Conservation (phyloP, 35 echinoderm and acorn worm species). For the Acanthaster planci region DNA sequence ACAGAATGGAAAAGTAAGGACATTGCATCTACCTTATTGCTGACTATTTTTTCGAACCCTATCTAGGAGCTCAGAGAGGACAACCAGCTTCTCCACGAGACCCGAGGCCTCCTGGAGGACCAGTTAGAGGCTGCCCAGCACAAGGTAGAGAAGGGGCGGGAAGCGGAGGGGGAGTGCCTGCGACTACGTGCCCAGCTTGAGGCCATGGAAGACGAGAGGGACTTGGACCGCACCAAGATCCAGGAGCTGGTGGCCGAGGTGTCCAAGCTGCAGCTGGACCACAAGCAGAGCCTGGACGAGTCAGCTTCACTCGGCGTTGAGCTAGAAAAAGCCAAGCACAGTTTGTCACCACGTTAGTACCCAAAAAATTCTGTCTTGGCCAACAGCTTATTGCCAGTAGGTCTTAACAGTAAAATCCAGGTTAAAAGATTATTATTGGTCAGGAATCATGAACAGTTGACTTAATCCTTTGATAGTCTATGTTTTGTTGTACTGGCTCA, state of each 20-base stretch:
- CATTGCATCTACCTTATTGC: neutral
- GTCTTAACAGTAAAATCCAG: too few species aligned
- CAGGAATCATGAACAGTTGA: too few species aligned
- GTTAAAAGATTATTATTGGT: too few species aligned
- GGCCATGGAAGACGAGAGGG: constrained; percentile 66
- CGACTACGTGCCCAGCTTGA: constrained; percentile 75
- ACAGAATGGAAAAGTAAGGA: neutral
- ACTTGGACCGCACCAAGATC: constrained; percentile 76
- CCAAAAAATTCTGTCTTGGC: too few species aligned
- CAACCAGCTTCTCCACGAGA: constrained; percentile 92
- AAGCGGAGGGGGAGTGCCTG: constrained; percentile 78
- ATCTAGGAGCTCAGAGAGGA: constrained; percentile 88
- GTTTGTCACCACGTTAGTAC: constrained; percentile 67
- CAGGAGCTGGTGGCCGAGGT: constrained; percentile 81
- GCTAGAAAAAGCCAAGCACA: constrained; percentile 82
- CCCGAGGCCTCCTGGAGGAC: constrained; percentile 86
- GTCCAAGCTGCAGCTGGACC: constrained; percentile 65
- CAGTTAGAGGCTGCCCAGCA: constrained; percentile 78
- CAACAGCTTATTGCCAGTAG: too few species aligned
- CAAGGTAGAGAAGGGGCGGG: constrained; percentile 75
- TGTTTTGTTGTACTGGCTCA: too few species aligned
- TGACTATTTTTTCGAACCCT: neutral
- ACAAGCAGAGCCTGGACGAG: constrained; percentile 89
- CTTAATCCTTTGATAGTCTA: too few species aligned
- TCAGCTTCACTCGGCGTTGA: constrained; percentile 84